Evolutionary conservation across 2,888 invertebrate species (phyloP).

Genomic region (Leptinotarsa haldemani): DNA sequence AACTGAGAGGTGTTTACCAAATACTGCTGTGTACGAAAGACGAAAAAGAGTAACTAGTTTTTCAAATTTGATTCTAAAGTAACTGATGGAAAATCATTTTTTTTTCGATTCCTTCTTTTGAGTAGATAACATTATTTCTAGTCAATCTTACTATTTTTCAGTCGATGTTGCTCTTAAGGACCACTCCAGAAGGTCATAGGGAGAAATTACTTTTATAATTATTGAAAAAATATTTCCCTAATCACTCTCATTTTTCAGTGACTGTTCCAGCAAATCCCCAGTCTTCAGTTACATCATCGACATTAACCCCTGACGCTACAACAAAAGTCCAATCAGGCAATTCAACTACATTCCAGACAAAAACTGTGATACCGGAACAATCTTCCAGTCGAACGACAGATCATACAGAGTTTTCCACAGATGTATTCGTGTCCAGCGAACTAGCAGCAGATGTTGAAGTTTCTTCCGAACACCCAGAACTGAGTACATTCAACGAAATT

Average conservation of each 20-base stretch:
- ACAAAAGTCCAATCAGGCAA: conserved; percentile 24
- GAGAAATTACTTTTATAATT: too few relatives aligned
- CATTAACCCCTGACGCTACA: conserved; percentile 37
- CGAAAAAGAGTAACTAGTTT: too few relatives aligned
- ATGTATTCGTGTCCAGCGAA: conserved; percentile 25
- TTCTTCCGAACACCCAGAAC: conserved; percentile 38
- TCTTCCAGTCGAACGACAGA: conserved; percentile 43
- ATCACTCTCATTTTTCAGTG: conserved; percentile 34
- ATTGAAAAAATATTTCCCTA: too few relatives aligned
- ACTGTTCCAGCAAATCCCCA: conserved; percentile 47
- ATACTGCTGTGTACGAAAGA: too few relatives aligned
- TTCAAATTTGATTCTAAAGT: too few relatives aligned
- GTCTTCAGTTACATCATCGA: conserved; percentile 36
- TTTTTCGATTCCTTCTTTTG: too few relatives aligned
- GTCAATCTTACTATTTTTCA: too few relatives aligned
- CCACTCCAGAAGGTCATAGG: too few relatives aligned
- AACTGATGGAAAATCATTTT: too few relatives aligned
- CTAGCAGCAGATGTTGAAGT: conserved; percentile 22
- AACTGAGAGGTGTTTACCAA: too few relatives aligned
- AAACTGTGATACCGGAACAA: conserved; percentile 38
- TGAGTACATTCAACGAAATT: conserved; percentile 54
- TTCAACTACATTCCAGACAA: conserved; percentile 27
- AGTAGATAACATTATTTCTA: too few relatives aligned
- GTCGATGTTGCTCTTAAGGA: too few relatives aligned
- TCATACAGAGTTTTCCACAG: conserved; percentile 14